These are phyloP conservation scores for Ursus arctos DNA, from an alignment of 2,113 vertebrate species.

Conservation along the genomic window DNA sequence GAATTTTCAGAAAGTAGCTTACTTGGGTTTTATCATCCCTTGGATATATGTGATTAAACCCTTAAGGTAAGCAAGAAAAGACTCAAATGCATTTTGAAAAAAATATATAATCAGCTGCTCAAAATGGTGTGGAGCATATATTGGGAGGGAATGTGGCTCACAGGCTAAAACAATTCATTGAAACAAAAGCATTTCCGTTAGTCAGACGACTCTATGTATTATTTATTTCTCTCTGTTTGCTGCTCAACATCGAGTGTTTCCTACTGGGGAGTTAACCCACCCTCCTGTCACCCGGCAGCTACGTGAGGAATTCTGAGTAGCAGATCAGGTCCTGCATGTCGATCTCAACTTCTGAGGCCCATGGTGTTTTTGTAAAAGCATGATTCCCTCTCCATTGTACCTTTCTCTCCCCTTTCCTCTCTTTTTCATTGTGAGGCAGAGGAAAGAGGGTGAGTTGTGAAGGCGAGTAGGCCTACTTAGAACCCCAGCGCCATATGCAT, in stretches of 20 bases:
- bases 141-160: not conserved
- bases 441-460: not conserved
- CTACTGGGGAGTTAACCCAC: not conserved
- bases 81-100: conserved; percentile 70
- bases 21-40: conserved; percentile 42
- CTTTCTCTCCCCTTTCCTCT: not conserved
- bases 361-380: not conserved
- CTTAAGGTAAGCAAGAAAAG: conserved; percentile 63
- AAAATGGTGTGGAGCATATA: conserved; percentile 66
- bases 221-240: not conserved
- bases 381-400: not conserved
- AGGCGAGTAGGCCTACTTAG: not conserved
- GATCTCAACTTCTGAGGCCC: not conserved
- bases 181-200: not conserved
- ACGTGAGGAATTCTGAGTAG: not conserved
- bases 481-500: not conserved
- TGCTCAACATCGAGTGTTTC: not conserved
- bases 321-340: not conserved
- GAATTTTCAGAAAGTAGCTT: conserved; percentile 64
- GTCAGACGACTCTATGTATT: not conserved
- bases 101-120: conserved; percentile 61
- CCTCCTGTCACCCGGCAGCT: not conserved
- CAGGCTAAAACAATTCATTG: not conserved
- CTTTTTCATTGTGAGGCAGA: not conserved
- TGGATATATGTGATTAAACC: conserved; percentile 71